phyloP scores from a whole-genome alignment of 1,140 invertebrate genomes.

The Portunus trituberculatus region DNA sequence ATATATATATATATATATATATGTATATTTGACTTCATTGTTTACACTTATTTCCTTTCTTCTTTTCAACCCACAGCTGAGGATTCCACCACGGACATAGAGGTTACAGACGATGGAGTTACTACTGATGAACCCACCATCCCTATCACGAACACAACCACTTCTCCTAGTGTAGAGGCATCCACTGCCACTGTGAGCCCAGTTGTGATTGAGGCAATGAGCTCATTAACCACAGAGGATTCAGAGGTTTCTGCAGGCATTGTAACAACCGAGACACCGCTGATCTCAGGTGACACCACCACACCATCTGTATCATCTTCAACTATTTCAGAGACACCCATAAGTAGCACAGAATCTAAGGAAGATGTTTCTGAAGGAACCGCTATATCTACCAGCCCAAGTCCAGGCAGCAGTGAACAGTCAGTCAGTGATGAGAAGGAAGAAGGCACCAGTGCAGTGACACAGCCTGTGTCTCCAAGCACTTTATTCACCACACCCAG shows the following conservation, averaged over 20 bases:
- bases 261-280: too few relatives aligned
- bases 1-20: too few relatives aligned
- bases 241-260: too few relatives aligned
- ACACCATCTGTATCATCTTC: too few relatives aligned
- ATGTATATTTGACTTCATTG: too few relatives aligned
- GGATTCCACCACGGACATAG: background rate
- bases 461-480: constrained; percentile 57
- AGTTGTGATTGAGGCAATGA: background rate
- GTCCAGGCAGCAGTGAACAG: constrained; percentile 5
- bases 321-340: background rate
- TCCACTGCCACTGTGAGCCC: constrained; percentile 46
- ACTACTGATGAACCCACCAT: background rate
- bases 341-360: constrained; percentile 34
- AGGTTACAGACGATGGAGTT: background rate
- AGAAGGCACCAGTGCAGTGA: constrained; percentile 29
- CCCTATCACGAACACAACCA: background rate
- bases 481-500: background rate
- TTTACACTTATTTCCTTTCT: too few relatives aligned
- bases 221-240: too few relatives aligned
- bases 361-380: background rate
- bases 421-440: background rate
- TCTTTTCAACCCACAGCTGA: background rate
- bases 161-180: background rate
- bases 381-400: background rate
- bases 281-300: too few relatives aligned